These are phyloP conservation scores for Tolmerus cingulatus DNA, from an alignment of 2,888 invertebrate genomes.

Conservation along the genomic window DNA sequence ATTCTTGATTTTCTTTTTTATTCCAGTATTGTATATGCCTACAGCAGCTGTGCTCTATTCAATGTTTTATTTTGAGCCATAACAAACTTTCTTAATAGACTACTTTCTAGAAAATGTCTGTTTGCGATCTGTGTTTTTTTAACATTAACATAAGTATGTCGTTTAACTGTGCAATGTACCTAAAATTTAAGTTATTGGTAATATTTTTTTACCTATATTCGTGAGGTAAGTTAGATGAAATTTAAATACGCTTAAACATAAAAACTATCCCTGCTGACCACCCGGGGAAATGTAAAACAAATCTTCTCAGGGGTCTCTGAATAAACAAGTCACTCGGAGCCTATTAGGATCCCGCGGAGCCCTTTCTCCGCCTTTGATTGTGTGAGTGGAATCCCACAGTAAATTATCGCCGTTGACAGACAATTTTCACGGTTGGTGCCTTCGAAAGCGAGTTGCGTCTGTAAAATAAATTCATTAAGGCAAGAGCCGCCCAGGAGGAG, in stretches of 20 bases:
- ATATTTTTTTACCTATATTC: neutral
- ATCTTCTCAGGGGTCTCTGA: neutral
- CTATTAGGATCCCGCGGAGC: neutral
- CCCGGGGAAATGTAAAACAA: neutral
- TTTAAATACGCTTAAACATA: neutral
- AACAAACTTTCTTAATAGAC: no score
- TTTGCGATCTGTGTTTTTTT: no score
- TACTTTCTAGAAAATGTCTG: no score
- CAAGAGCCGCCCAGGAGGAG: neutral
- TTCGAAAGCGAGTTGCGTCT: neutral
- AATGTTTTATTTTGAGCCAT: no score
- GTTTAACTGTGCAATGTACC: no score
- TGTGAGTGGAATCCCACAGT: neutral
- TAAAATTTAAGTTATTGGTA: no score
- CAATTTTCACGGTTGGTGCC: neutral
- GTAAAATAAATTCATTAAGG: neutral
- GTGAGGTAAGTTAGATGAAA: neutral
- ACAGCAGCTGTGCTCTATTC: no score
- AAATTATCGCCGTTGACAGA: conserved; percentile 8
- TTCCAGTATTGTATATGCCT: no score
- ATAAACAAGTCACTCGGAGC: neutral
- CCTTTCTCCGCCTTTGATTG: neutral
- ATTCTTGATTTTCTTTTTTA: no score
- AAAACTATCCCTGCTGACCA: neutral
- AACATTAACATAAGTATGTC: no score